Evolutionary conservation across 2,797 vertebrate genomes (phyloP).

Genomic region (Rousettus madagascariensis): DNA sequence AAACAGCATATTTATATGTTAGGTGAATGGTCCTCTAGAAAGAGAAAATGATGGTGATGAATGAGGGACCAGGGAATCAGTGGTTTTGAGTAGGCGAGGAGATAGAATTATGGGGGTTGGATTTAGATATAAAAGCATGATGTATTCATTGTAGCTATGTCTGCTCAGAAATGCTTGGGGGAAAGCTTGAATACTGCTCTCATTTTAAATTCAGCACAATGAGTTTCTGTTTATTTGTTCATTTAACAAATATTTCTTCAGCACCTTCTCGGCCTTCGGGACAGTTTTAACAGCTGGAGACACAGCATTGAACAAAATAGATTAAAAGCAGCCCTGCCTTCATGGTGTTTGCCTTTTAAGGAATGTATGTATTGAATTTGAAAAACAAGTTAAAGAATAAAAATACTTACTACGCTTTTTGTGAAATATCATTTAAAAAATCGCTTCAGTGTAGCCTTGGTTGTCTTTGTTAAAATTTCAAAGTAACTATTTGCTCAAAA

Average conservation of each 20-base stretch:
- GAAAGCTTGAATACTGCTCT: background rate
- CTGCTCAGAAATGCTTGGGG: background rate
- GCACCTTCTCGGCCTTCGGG: background rate
- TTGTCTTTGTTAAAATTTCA: conserved; percentile 45
- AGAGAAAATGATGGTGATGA: background rate
- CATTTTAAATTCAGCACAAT: background rate
- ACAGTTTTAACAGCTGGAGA: background rate
- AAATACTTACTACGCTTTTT: background rate
- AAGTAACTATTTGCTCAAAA: background rate
- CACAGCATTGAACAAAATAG: background rate
- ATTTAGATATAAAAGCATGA: background rate
- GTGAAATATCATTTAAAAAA: background rate
- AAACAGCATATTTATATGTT: background rate
- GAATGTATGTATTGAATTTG: background rate
- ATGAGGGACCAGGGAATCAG: accelerated
- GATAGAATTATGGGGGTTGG: accelerated
- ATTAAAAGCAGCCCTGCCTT: background rate
- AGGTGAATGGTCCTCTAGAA: background rate
- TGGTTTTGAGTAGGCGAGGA: background rate
- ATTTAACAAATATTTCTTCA: background rate
- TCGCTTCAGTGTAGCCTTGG: background rate
- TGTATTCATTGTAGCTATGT: background rate
- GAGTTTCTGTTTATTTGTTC: background rate
- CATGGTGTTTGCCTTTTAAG: background rate
- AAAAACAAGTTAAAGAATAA: background rate